phyloP scores from a whole-genome alignment of 2,113 vertebrate genomes.

The Steatornis caripensis region DNA sequence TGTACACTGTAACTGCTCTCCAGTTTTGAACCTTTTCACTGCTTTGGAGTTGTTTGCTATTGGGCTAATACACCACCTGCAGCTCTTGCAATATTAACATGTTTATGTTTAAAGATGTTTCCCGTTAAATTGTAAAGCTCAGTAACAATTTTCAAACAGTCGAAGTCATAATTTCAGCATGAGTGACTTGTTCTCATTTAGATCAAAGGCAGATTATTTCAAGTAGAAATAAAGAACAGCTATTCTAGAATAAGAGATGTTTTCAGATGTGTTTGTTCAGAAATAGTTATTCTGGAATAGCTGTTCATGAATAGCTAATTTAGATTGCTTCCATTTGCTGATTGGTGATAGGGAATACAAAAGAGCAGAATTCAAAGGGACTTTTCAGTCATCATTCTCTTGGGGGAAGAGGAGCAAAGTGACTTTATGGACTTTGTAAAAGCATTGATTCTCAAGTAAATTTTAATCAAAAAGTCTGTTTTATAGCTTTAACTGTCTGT shows the following conservation, averaged over 20 bases:
- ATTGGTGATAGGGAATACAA: conserved; percentile 27
- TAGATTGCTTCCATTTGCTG: neutral
- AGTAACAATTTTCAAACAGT: neutral
- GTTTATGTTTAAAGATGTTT: conserved; percentile 3
- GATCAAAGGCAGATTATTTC: neutral
- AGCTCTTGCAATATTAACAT: neutral
- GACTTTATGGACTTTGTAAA: neutral
- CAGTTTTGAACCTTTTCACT: neutral
- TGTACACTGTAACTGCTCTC: neutral
- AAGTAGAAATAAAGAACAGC: neutral
- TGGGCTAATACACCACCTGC: neutral
- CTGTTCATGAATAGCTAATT: conserved; percentile 36
- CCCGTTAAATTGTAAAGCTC: neutral
- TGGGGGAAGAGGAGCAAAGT: neutral
- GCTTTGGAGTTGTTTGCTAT: neutral
- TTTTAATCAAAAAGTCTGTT: neutral
- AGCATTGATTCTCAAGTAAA: neutral
- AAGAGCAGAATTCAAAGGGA: conserved; percentile 20
- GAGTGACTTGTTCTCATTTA: neutral
- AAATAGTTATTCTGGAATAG: neutral
- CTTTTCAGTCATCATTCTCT: conserved; percentile 4
- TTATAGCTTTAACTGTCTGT: neutral
- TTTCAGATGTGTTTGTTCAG: neutral
- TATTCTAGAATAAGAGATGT: neutral
- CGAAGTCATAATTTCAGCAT: neutral